phyloP scores from a whole-genome alignment of 2,113 vertebrate species.

The Brienomyrus brachyistius region DNA sequence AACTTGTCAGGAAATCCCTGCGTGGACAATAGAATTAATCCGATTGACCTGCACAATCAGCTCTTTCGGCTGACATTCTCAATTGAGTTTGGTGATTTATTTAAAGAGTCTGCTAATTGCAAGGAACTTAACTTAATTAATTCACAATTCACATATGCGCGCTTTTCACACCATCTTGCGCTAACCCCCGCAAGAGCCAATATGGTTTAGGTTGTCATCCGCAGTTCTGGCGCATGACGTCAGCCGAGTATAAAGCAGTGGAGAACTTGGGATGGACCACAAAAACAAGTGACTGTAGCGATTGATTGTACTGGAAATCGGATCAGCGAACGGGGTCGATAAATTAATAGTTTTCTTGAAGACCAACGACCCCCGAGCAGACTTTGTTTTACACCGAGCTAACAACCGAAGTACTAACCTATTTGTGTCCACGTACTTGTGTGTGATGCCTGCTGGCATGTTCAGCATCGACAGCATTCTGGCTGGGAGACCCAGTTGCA shows the following conservation, averaged over 20 bases:
- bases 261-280: conserved; percentile 60
- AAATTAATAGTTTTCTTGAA: conserved; percentile 27
- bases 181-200: conserved; percentile 50
- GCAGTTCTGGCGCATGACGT: conserved; percentile 81
- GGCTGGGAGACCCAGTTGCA: conserved; percentile 86
- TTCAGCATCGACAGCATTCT: conserved; percentile 98
- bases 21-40: conserved; percentile 69
- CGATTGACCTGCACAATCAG: conserved; percentile 76
- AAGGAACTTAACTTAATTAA: conserved; percentile 84
- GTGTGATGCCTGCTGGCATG: conserved; percentile 91
- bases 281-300: conserved; percentile 32
- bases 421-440: conserved; percentile 22
- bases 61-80: conserved; percentile 42
- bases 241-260: conserved; percentile 80
- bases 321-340: neutral
- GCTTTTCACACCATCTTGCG: conserved; percentile 54
- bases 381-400: conserved; percentile 16
- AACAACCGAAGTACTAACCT: conserved; percentile 14
- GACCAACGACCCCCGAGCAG: conserved; percentile 21
- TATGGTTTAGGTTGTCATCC: conserved; percentile 71
- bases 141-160: conserved; percentile 76
- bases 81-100: conserved; percentile 44
- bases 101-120: conserved; percentile 59
- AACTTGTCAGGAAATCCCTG: conserved; percentile 50
- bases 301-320: conserved; percentile 12